Conservation (phyloP, 2,797 vertebrate genomes). For the Sebastes hubbsi region DNA sequence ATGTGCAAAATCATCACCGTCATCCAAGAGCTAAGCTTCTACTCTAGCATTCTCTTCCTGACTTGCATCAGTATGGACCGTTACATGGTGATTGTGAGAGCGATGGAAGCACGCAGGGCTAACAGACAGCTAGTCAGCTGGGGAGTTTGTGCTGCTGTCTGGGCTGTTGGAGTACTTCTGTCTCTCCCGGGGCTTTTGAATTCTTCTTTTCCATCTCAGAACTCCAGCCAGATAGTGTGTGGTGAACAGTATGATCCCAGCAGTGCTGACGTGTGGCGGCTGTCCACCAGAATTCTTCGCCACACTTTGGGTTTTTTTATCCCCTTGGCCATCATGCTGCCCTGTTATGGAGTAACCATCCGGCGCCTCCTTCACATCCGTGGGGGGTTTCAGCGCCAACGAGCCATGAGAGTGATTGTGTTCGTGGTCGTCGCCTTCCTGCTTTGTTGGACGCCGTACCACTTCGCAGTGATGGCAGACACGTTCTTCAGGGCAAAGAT, state of each 20-base stretch:
- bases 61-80: constrained; percentile 82
- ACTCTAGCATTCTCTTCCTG: constrained; percentile 81
- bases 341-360: constrained; percentile 77
- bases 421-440: constrained; percentile 75
- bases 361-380: constrained; percentile 69
- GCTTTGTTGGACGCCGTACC: constrained; percentile 80
- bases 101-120: constrained; percentile 46
- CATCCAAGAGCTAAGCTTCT: constrained; percentile 81
- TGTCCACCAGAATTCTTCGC: constrained; percentile 72
- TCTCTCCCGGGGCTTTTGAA: constrained; percentile 70
- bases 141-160: constrained; percentile 62
- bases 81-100: constrained; percentile 78
- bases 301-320: constrained; percentile 77
- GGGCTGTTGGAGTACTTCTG: constrained; percentile 61
- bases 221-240: constrained; percentile 31
- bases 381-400: constrained; percentile 71
- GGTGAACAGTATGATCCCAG: constrained; percentile 44
- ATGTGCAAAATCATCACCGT: constrained; percentile 75
- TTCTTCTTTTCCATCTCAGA: neutral
- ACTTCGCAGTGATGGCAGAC: constrained; percentile 69
- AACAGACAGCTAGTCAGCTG: constrained; percentile 55
- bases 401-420: constrained; percentile 78
- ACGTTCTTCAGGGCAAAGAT: constrained; percentile 70
- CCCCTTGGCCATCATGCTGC: constrained; percentile 75
- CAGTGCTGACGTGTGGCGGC: constrained; percentile 60